phyloP scores from a whole-genome alignment of 2,888 invertebrate species.

The Drosophila meridionalis region DNA sequence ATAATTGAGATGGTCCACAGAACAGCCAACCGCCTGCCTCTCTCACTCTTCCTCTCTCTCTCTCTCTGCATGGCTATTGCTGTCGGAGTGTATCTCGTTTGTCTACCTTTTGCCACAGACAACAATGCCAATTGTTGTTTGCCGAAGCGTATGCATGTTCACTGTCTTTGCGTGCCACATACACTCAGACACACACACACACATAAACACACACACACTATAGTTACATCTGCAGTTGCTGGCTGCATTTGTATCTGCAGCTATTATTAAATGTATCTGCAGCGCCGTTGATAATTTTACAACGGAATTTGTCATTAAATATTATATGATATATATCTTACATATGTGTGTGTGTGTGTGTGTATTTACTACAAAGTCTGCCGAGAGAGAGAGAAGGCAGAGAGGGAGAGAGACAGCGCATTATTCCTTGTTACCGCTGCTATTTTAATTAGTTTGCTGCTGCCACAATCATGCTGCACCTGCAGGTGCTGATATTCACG shows the following conservation, averaged over 20 bases:
- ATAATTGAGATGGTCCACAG: slow-evolving; percentile 60
- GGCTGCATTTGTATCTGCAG: slow-evolving; percentile 1
- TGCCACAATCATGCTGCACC: slow-evolving; percentile 33
- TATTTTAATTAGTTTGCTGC: slow-evolving; percentile 58
- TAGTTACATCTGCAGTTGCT: slow-evolving; percentile 16
- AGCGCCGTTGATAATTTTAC: slow-evolving; percentile 37
- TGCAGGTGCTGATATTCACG: slow-evolving; percentile 69
- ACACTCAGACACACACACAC: slow-evolving; percentile 8
- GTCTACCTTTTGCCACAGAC: slow-evolving; percentile 37
- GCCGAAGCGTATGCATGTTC: slow-evolving; percentile 38
- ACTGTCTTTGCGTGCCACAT: slow-evolving; percentile 18
- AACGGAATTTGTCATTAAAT: slow-evolving; percentile 41
- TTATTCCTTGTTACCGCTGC: slow-evolving; percentile 27
- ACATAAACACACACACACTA: slow-evolving; percentile 7
- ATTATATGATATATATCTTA: slow-evolving; percentile 13
- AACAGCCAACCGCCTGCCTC: not conserved
- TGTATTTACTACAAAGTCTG: slow-evolving; percentile 2
- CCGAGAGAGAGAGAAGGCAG: not conserved
- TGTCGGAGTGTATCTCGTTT: not conserved
- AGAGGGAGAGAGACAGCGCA: not conserved
- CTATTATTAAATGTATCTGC: slow-evolving; percentile 26
- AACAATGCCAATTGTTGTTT: slow-evolving; percentile 67
- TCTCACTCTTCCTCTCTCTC: not conserved
- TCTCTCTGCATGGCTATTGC: not conserved
- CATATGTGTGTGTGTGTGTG: not conserved